Percentiles rank a stretch among this genome's conserved stretches.
These are phyloP conservation scores for Anaspis maculata DNA, from an alignment of 2,888 invertebrate genomes.

Conservation along the genomic window DNA sequence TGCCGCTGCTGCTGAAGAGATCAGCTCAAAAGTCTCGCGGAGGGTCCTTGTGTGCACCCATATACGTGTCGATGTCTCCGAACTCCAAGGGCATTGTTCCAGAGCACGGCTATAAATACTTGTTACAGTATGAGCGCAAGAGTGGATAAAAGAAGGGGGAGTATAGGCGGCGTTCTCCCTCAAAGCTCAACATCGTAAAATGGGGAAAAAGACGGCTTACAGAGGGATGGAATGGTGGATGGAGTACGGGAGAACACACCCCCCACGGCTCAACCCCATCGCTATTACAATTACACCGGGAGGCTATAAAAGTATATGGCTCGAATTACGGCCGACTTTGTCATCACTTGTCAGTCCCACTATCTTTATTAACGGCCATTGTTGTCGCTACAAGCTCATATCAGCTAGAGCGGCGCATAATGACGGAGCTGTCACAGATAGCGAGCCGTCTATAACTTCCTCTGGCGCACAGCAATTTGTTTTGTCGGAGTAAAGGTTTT, in stretches of 20 bases:
- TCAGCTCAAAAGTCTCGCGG: slow-evolving; percentile 16
- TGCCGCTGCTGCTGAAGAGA: no score
- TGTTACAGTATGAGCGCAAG: slow-evolving; percentile 23
- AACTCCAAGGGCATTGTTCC: slow-evolving; percentile 21
- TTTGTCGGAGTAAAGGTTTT: no score
- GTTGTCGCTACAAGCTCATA: no score
- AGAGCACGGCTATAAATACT: slow-evolving; percentile 25
- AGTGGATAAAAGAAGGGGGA: no score
- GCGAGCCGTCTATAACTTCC: no score
- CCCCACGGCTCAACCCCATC: slow-evolving; percentile 1
- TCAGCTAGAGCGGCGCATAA: no score
- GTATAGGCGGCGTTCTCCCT: slow-evolving; percentile 4
- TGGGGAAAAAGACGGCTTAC: no score
- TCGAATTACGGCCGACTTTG: slow-evolving; percentile 13
- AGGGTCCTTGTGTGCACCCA: slow-evolving; percentile 12
- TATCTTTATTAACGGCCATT: slow-evolving; percentile 9
- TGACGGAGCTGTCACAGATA: no score
- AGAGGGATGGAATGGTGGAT: no score
- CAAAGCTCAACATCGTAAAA: slow-evolving; percentile 13
- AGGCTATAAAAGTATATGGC: slow-evolving; percentile 9
- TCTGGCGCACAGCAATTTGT: no score
- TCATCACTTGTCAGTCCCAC: slow-evolving; percentile 14
- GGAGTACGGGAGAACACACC: no score
- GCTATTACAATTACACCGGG: slow-evolving; percentile 11
- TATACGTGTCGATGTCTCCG: slow-evolving; percentile 18